Evolutionary conservation across 2,888 invertebrate species (phyloP), one percentile per base, ranked within the genome.

Genomic region (Drosophila tripunctata): DNA sequence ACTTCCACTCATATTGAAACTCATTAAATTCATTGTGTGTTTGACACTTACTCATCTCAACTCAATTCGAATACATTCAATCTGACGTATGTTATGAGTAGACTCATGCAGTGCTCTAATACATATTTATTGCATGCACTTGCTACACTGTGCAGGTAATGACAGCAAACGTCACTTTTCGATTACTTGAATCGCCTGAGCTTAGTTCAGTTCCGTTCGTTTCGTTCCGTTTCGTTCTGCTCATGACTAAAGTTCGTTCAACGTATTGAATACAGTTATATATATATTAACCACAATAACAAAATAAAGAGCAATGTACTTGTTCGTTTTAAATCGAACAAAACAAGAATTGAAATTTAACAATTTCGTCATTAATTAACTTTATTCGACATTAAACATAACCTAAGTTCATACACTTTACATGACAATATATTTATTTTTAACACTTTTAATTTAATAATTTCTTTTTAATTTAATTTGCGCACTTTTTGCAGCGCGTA

Each of bases 191-290:
- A n/a, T n/a, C n/a, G n/a, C n/a, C n/a, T n/a, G n/a, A n/a, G 17
- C 35, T 55, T 38, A 50, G 38, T 41, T 43, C 31, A 40, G 27
- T 21, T 31, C 27, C 35, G 45, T 24, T 47, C 10, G 8, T 10
- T 27, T 10, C 10, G 27, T 27, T 41, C n/a, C n/a, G n/a, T n/a
- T n/a, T n/a, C n/a, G n/a, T n/a, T n/a, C n/a, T n/a, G n/a, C n/a
- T n/a, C n/a, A n/a, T 31, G 30, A 44, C 48, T 31, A 72, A 82
- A 82, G 82, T 76, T 83, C 78, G 80, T 80, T 84, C 60, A 78
- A 79, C 79, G 82, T 73, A 75, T 75, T 73, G 69, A 65, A 62
- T 75, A 56, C 57, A 61, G 54, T 65, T 61, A 17, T 40, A 45
- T 15, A 17, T n/a, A 15, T 7, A 19, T 12, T 36, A 10, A 30